Base-by-base conservation (phyloP, 1,140 invertebrate genomes). In the Drosophila setifemur region DNA sequence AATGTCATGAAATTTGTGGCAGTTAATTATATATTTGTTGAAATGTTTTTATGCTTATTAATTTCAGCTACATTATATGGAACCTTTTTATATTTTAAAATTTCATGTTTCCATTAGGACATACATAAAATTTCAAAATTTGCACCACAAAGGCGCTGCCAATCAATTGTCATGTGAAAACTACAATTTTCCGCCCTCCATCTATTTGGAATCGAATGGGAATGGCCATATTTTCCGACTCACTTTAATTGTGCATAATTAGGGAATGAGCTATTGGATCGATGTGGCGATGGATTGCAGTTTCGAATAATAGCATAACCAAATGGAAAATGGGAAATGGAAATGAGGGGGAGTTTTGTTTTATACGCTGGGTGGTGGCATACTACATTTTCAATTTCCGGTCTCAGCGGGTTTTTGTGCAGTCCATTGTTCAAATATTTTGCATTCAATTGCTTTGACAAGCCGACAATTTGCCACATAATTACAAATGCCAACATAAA, bases 311-410 rank as follows among this genome's bases (percentile, higher is more conserved):
- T n/a, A 12, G 33, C 33, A 37, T 37, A 40, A 53, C 23, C 35
- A 18, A 49, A 29, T 31, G 37, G 16, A 23, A 37, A 39, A 40
- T 60, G 53, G 9, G 3, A 16, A 63, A 16, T 21, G 23, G 11
- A 2, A 2, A 8, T 26, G 16, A 23, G 6, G 5, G 6, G 16
- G 8, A 6, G 8, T 33, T 55, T 12, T 18, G 18, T 19, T 42
- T 8, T 42, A 18, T 8, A 9, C 19, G 25, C n/a, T n/a, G 4
- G 16, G 11, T 18, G 25, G 2, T 23, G 19, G 31, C 54, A 58
- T 25, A 26, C 35, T 29, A 33, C 26, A 60, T 35, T 66, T 71
- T 58, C 53, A 82, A 82, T 82, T 82, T 83, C 78, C 78, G 78
- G 63, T 18, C 60, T 25, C 73, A 82, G 72, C 55, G 53, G 48